Evolutionary conservation across 2,888 invertebrate genomes (phyloP), one percentile per base, ranked within the genome.

Genomic region (Desoria tigrina): DNA sequence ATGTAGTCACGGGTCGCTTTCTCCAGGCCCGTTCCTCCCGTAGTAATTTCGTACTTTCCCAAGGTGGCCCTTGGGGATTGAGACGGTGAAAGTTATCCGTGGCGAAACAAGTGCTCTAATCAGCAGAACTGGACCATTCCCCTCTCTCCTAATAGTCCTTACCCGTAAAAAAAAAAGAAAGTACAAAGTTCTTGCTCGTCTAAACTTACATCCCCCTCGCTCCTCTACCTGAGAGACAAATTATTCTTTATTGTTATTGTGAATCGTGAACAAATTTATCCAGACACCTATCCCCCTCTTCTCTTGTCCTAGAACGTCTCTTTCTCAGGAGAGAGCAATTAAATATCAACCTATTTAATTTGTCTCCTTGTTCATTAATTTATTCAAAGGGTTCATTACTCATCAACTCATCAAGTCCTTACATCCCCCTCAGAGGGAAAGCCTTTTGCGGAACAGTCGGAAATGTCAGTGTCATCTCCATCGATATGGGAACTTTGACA

Each of bases 11-110:
- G 32, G 32, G 32, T 32, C 4, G 32, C 32, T 45, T n/a, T 45
- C 45, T n/a, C n/a, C n/a, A 21, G 6, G n/a, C 6, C 32, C 32
- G 11, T 7, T 11, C 11, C 32, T 32, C 32, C 32, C 32, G 32
- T n/a, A n/a, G 45, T 50, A 61, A 65, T 65, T 61, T 55, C 61
- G 45, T 42, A 24, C 50, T 37, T 27, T 50, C 42, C 21, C 18
- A 28, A 59, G n/a, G 4, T 23, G 45, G 3, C 49, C 49, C 26
- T 42, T 45, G 45, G 55, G 55, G 21, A 11, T 55, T 18, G 9
- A 6, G 51, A 51, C 51, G 55, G 55, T 55, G 55, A 55, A 55
- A 55, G 55, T 55, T 55, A 55, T 11, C 27, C 27, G 23, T 24
- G 45, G 16, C 21, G 45, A 45, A 45, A 55, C 55, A 55, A 55